These are phyloP conservation scores for Pampusana beccarii DNA, from an alignment of 2,113 vertebrate genomes.

Conservation along the genomic window DNA sequence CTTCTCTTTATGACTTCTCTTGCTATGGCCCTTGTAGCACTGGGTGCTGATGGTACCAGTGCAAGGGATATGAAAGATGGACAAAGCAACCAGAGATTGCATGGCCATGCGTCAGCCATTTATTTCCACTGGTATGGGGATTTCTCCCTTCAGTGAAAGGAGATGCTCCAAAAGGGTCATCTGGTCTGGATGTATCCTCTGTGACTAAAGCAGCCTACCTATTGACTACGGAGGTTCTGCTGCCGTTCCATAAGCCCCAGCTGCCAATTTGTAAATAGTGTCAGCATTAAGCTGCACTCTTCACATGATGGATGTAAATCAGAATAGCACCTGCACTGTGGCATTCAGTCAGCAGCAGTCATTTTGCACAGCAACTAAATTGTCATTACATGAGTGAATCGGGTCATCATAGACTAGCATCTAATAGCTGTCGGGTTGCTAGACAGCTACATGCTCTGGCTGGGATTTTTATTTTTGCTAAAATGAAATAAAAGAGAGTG, in stretches of 20 bases:
- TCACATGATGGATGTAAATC: slow-evolving; percentile 20
- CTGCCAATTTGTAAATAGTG: not conserved
- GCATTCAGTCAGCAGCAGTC: slow-evolving; percentile 57
- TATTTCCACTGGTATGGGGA: not conserved
- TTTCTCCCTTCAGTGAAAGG: not conserved
- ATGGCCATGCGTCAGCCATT: not conserved
- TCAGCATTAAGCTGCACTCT: not conserved
- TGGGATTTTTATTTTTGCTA: not conserved
- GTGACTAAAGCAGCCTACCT: not conserved
- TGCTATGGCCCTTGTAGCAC: not conserved
- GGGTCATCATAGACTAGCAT: slow-evolving; percentile 15
- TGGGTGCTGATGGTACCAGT: not conserved
- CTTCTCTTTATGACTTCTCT: not conserved
- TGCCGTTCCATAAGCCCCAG: not conserved
- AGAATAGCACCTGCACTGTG: slow-evolving; percentile 57
- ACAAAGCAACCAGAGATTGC: not conserved
- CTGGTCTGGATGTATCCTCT: not conserved
- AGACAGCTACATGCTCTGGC: not conserved
- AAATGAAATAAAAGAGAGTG: not conserved
- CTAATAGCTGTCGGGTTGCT: slow-evolving; percentile 22
- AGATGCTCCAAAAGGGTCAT: not conserved
- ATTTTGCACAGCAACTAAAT: slow-evolving; percentile 46
- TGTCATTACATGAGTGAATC: slow-evolving; percentile 29
- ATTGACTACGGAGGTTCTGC: not conserved
- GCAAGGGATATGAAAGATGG: not conserved